These are phyloP conservation scores for Porites divaricata DNA, from an alignment of 92 coral and sea anemone species.

Conservation along the genomic window DNA sequence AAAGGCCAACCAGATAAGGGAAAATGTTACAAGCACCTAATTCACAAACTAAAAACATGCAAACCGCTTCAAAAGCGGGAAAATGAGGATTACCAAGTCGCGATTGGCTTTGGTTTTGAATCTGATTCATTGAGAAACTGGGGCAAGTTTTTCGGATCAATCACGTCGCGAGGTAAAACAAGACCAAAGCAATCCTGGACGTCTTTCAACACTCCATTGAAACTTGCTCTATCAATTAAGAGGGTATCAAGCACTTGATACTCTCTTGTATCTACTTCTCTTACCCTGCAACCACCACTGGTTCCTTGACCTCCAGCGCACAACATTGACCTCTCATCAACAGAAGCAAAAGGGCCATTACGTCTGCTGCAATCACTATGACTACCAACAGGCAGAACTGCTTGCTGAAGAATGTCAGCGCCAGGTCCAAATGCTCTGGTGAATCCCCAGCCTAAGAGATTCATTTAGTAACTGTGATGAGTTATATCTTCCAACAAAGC, in stretches of 20 bases:
- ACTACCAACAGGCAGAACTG: conserved; percentile 61
- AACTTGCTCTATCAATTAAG: too few species aligned
- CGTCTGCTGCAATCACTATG: conserved; percentile 50
- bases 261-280: background rate
- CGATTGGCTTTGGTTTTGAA: too few species aligned
- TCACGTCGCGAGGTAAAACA: too few species aligned
- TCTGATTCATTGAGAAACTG: too few species aligned
- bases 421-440: conserved; percentile 35
- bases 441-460: conserved; percentile 52
- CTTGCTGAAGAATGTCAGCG: conserved; percentile 68
- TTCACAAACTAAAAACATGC: background rate
- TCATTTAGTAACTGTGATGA: background rate
- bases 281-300: conserved; percentile 46
- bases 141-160: too few species aligned
- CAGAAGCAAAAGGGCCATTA: conserved; percentile 39
- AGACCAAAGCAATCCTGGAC: too few species aligned
- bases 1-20: background rate
- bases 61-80: too few species aligned
- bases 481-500: background rate
- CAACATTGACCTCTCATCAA: conserved; percentile 57
- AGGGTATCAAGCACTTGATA: background rate
- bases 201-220: too few species aligned
- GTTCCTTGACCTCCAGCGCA: conserved; percentile 70
- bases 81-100: too few species aligned
- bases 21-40: background rate